Evolutionary conservation across 2,797 vertebrate species (phyloP), one percentile per base, ranked within the genome.

Genomic region (Cygnus olor): DNA sequence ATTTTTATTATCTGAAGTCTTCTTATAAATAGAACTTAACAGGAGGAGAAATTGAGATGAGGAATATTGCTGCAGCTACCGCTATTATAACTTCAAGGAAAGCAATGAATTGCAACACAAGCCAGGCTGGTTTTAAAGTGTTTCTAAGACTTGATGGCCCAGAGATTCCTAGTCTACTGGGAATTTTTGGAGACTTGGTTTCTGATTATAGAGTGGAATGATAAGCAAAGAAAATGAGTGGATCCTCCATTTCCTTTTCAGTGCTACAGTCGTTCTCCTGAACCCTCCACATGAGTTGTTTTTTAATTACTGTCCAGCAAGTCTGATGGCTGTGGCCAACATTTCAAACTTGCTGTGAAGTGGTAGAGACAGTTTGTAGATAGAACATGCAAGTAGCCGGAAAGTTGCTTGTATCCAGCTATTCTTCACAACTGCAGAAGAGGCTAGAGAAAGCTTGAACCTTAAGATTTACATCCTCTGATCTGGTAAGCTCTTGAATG

Each of bases 331-430:
- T 84, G 28, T 1, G 32, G 18, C 42, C 70, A 77, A 66, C 42
- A 84, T 93, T 91, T 79, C 66, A 38, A 86, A 81, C 51, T 85
- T 84, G 57, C 22, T 95, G 70, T 94, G 63, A 86, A 90, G 58
- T 18, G 5, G 24, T 65, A 76, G 74, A 80, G 38, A 70, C 0
- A 1, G 44, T 45, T 91, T 94, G 84, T 84, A 54, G 45, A 51
- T 10, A 51, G 77, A 69, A 63, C 34, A 6, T 34, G 10, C 51
- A 84, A 77, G 70, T 5, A 81, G 83, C 40, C 0, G 1, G 71
- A 82, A 90, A 79, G 27, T 3, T 54, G 69, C 25, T 63, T 44
- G 49, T 66, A 63, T 81, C 42, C 38, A 44, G 7, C 58, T 70
- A 36, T 81, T 79, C 38, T 14, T 27, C 42, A 73, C 24, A 80